Evolutionary conservation across 2,888 invertebrate species (phyloP), one percentile per base, ranked within the genome.

Genomic region (Schrankia costaestrigalis): DNA sequence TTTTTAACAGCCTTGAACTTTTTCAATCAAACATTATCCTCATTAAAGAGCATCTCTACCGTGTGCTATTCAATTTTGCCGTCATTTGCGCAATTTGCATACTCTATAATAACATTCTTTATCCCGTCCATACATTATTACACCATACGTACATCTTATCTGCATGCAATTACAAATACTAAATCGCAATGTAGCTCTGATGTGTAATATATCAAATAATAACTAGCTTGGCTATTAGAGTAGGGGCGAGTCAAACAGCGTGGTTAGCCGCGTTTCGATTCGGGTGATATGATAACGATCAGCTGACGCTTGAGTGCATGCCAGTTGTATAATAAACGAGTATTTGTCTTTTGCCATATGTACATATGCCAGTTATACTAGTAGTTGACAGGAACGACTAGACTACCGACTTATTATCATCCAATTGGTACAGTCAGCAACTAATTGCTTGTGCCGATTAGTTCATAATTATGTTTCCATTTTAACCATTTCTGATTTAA

Each of bases 311-410:
- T 55, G 55, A 56, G 57, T 58, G 56, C 57, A 56, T 58, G 52
- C 44, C 37, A 40, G 39, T 65, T 64, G 58, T 56, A 62, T 62
- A 65, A 66, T 50, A 37, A 41, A 48, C 45, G 27, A 35, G 47
- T 53, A 51, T 47, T 38, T 44, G 37, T 38, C 35, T 44, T 31
- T 57, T 37, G 30, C 30, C 32, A 35, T 51, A 42, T 30, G 26
- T 41, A 36, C 28, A 18, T 11, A 14, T 14, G 36, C 49, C 33
- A 13, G 51, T 46, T 39, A 26, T 27, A 51, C 53, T 33, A 28
- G 57, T 56, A 49, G 31, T 23, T 14, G 23, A 26, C 26, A 25
- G 19, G 29, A 30, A 29, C 34, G 33, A 36, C 26, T n/a, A 19
- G 34, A 34, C 35, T 22, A 29, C 14, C 15, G 23, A 9, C 15